Conservation (phyloP, 2,888 invertebrate genomes). For the Philhelius pedissequus region DNA sequence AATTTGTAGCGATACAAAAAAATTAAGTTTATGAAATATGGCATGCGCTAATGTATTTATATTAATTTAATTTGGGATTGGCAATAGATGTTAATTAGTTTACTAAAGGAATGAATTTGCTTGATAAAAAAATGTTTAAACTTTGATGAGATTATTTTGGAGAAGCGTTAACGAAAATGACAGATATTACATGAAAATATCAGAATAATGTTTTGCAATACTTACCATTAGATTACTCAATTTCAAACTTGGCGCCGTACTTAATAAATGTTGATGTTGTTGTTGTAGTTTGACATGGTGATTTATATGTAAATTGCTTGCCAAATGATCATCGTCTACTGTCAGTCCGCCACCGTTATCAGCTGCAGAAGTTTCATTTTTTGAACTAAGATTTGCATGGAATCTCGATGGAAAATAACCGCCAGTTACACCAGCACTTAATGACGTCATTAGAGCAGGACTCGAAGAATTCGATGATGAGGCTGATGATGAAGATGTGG, state of each 20-base stretch:
- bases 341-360: constrained; percentile 16
- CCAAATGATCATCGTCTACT: constrained; percentile 50
- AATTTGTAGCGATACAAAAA: background rate
- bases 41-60: background rate
- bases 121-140: no score
- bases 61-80: constrained; percentile 19
- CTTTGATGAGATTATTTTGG: no score
- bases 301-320: constrained; percentile 57
- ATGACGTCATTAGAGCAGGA: constrained; percentile 58
- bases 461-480: constrained; percentile 69
- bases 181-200: no score
- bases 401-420: constrained; percentile 47
- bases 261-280: constrained; percentile 71
- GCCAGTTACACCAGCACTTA: constrained; percentile 5
- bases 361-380: constrained; percentile 28
- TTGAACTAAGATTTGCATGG: constrained; percentile 33
- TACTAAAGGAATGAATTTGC: no score
- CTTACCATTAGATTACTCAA: constrained; percentile 79
- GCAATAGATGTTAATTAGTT: background rate
- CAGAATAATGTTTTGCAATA: no score
- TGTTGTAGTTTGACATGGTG: constrained; percentile 48
- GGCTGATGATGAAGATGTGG: constrained; percentile 70
- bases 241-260: constrained; percentile 78
- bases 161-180: no score
- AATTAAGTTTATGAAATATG: background rate